Base-by-base conservation (phyloP, 2,113 vertebrate species). In the Callorhinus ursinus region DNA sequence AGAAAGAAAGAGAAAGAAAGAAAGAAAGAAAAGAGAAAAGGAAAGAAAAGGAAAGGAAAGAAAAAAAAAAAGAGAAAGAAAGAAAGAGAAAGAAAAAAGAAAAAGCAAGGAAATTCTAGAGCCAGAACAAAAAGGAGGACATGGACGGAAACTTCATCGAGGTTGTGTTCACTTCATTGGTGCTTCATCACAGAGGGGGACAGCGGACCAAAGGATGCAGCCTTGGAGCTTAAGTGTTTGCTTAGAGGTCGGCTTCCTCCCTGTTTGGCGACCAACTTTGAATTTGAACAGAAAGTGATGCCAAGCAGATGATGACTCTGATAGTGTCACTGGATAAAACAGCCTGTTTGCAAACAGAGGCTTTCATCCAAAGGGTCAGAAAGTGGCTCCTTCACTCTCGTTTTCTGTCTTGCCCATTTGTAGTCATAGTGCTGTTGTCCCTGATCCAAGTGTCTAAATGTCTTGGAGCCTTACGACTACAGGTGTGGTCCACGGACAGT, bases 401-500 rank as follows among this genome's bases (percentile, higher is more conserved):
- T 39, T 31, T 49, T 24, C 31, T 65, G 2, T 71, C 49, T 67
- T 65, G 51, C 63, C 26, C 74, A 1, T 49, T 71, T n/a, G 9
- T 61, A 14, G 16, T 26, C 59, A 21, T 5, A 13, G 36, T 31
- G 26, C 72, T 36, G 1, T 59, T 2, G 19, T 36, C 51, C 7
- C 10, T 4, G 18, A 16, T 19, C 69, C 65, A n/a, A 33, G 26
- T 15, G 12, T 69, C 24, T 16, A 39, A 13, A 4, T 33, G 81
- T 14, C 18, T 5, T 0, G 4, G n/a, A 28, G 21, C n/a, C 59
- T 31, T 16, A 26, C 55, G 49, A 6, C 6, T 12, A 55, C 22
- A 5, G 10, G 16, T 22, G 7, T 63, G 55, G 63, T 7, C 26
- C 13, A 0, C 26, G 39, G 53, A 5, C 18, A 26, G 59, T 63